Conservation (phyloP, 2,888 invertebrate species). For the Agrilus biguttatus region DNA sequence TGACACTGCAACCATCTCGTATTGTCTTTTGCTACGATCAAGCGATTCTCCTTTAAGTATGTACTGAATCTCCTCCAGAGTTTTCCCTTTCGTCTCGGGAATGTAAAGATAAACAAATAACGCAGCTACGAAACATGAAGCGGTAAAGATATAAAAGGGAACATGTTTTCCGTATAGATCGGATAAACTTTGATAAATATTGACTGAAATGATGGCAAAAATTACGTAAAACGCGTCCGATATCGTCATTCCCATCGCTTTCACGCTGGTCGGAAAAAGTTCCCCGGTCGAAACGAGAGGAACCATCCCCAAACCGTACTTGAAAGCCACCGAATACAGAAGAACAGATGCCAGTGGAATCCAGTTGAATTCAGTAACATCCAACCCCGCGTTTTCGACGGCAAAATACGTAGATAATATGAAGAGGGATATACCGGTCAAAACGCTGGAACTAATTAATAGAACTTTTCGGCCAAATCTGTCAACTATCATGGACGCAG, state of each 20-base stretch:
- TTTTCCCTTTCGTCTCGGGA: conserved; percentile 27
- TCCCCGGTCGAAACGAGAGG: conserved; percentile 29
- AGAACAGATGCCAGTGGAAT: conserved; percentile 25
- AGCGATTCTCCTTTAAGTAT: conserved; percentile 21
- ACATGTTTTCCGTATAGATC: conserved; percentile 20
- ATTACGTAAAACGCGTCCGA: conserved; percentile 25
- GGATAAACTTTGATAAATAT: conserved; percentile 20
- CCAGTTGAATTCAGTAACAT: conserved; percentile 22
- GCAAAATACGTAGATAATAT: conserved; percentile 24
- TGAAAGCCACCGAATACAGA: conserved; percentile 25
- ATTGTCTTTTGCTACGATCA: too few species aligned
- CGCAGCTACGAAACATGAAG: conserved; percentile 20
- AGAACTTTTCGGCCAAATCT: conserved; percentile 24
- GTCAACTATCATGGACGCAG: conserved; percentile 22
- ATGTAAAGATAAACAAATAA: conserved; percentile 24
- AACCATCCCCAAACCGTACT: conserved; percentile 26
- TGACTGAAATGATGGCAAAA: conserved; percentile 21
- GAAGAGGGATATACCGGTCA: conserved; percentile 22
- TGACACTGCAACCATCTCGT: too few species aligned
- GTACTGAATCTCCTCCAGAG: conserved; percentile 27
- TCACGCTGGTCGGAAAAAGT: conserved; percentile 27
- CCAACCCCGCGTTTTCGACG: conserved; percentile 17
- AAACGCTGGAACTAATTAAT: conserved; percentile 20
- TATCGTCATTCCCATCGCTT: conserved; percentile 28
- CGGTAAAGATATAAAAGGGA: conserved; percentile 25